Conservation (phyloP, 1,140 invertebrate species). For the Contarinia nasturtii region DNA sequence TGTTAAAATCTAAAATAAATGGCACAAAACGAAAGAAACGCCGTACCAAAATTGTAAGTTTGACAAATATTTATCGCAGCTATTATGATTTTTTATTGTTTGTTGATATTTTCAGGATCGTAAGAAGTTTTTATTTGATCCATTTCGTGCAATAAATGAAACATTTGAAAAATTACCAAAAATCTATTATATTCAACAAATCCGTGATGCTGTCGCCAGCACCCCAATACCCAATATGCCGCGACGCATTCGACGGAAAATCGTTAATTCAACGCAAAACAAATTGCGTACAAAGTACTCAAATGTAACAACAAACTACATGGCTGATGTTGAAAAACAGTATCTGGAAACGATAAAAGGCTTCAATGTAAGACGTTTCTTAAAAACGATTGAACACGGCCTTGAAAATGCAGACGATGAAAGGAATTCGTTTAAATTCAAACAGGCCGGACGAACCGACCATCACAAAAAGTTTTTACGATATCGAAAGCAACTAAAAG, state of each 20-base stretch:
- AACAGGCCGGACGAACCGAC: constrained; percentile 30
- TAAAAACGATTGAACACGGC: constrained; percentile 15
- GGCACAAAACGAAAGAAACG: not conserved
- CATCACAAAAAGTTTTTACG: constrained; percentile 33
- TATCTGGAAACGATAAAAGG: constrained; percentile 17
- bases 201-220: not conserved
- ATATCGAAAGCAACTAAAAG: constrained; percentile 30
- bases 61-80: not conserved
- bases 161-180: not conserved
- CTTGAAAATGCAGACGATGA: constrained; percentile 4
- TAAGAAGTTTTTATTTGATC: not conserved
- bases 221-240: constrained; percentile 19
- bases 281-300: constrained; percentile 15
- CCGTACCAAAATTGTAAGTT: not conserved
- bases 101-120: not conserved
- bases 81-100: not conserved
- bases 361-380: constrained; percentile 22
- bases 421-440: constrained; percentile 10
- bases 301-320: constrained; percentile 15
- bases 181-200: not conserved
- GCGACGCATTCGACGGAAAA: constrained; percentile 17
- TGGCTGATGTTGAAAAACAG: constrained; percentile 12
- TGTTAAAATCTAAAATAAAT: constrained; percentile 8
- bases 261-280: constrained; percentile 15
- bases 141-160: not conserved